Conservation (phyloP, 2,113 vertebrate genomes). For the Clarias macrocephalus region DNA sequence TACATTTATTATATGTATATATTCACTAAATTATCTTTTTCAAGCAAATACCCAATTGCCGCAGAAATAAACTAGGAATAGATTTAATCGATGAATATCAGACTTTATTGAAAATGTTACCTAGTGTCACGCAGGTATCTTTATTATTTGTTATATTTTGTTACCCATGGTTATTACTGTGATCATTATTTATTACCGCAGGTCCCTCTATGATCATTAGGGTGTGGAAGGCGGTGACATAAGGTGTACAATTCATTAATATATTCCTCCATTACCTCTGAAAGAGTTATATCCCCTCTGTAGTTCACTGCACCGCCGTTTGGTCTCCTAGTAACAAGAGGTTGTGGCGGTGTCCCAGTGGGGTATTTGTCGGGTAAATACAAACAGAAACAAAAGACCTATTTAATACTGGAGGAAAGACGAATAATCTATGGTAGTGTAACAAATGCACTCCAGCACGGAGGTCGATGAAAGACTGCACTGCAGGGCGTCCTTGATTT, state of each 20-base stretch:
- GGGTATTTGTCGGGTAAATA: constrained; percentile 23
- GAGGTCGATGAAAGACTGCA: neutral
- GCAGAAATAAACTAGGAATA: neutral
- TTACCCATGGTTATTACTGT: neutral
- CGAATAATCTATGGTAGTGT: neutral
- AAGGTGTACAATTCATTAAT: neutral
- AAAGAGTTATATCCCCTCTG: constrained; percentile 1
- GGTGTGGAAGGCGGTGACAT: neutral
- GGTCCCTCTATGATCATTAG: neutral
- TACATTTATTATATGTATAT: neutral
- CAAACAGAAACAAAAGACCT: constrained; percentile 26
- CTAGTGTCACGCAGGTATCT: neutral
- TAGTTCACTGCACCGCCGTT: neutral
- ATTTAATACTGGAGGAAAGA: neutral
- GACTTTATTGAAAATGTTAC: neutral
- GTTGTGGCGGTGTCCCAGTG: neutral
- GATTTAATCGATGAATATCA: neutral
- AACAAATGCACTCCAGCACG: neutral
- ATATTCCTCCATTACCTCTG: neutral
- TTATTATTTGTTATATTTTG: neutral
- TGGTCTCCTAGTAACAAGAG: constrained; percentile 42
- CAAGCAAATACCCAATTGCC: neutral
- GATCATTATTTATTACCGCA: neutral
- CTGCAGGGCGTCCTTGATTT: neutral
- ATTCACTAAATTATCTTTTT: neutral